Percentiles rank a stretch among this genome's conserved stretches.
Evolutionary conservation across 2,888 invertebrate species (phyloP).

Genomic region (Nomada flava): DNA sequence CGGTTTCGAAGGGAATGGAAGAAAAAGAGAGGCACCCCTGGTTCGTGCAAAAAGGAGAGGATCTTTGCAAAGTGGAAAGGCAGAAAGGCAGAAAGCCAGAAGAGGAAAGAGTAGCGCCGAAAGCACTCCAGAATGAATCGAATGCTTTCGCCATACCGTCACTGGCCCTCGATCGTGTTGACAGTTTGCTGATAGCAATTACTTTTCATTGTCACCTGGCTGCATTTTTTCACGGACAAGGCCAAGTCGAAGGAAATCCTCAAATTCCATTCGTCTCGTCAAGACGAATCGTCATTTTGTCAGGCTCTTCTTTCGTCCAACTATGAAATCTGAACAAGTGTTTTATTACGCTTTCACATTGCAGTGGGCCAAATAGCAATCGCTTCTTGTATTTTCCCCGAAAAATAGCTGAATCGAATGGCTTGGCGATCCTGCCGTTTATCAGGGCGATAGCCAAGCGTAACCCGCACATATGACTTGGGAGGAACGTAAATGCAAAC

Average conservation of each 20-base stretch:
- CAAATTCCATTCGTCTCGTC: slow-evolving; percentile 16
- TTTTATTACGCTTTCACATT: too few relatives aligned
- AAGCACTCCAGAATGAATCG: slow-evolving; percentile 44
- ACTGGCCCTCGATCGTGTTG: slow-evolving; percentile 30
- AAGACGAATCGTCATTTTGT: slow-evolving; percentile 9
- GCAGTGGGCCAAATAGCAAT: too few relatives aligned
- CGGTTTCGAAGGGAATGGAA: slow-evolving; percentile 30
- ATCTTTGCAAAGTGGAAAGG: slow-evolving; percentile 12
- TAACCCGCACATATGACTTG: background rate
- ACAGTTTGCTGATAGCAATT: slow-evolving; percentile 56
- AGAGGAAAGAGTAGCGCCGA: slow-evolving; percentile 34
- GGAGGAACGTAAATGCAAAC: slow-evolving; percentile 33
- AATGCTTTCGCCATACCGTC: slow-evolving; percentile 43
- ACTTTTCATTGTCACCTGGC: slow-evolving; percentile 60
- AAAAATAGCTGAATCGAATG: background rate
- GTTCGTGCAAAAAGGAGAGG: slow-evolving; percentile 22
- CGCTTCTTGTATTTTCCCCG: background rate
- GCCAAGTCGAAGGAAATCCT: slow-evolving; percentile 1
- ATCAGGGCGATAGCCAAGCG: slow-evolving; percentile 27
- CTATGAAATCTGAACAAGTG: too few relatives aligned
- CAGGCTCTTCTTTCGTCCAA: too few relatives aligned
- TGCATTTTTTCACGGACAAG: slow-evolving; percentile 13
- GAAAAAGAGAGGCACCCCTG: slow-evolving; percentile 35
- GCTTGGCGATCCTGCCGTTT: slow-evolving; percentile 19
- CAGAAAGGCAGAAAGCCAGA: background rate